phyloP scores from a whole-genome alignment of 1,140 invertebrate genomes.

The Melipona quadrifasciata region DNA sequence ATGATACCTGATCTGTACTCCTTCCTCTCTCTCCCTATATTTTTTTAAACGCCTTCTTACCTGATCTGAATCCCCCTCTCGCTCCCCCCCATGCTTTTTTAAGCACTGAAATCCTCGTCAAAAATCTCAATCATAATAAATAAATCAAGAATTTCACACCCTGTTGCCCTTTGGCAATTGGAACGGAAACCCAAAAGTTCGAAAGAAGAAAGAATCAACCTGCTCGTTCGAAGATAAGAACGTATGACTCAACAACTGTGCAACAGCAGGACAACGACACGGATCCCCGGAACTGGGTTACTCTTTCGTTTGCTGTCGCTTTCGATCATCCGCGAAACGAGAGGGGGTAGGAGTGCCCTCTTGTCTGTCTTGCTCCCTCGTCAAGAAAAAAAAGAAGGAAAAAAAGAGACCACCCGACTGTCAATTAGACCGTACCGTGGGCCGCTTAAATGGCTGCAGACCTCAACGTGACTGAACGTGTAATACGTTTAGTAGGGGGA shows the following conservation, averaged over 20 bases:
- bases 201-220: not conserved
- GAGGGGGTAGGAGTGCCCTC: too few species aligned
- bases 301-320: constrained; percentile 11
- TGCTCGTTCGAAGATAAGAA: not conserved
- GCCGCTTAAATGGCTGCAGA: constrained; percentile 68
- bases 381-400: not conserved
- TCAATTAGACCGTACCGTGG: constrained; percentile 67
- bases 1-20: too few species aligned
- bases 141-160: too few species aligned
- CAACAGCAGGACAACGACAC: not conserved
- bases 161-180: too few species aligned
- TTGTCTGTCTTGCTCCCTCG: not conserved
- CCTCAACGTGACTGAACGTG: constrained; percentile 71
- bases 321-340: constrained; percentile 17
- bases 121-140: too few species aligned
- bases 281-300: constrained; percentile 23
- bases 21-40: too few species aligned
- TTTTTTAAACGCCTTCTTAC: too few species aligned
- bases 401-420: constrained; percentile 35
- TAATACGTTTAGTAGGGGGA: constrained; percentile 75
- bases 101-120: too few species aligned
- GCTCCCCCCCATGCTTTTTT: too few species aligned
- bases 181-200: too few species aligned
- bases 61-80: too few species aligned
- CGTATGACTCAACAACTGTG: not conserved